Percentiles rank a stretch among this genome's conserved stretches.
Evolutionary conservation across 2,797 vertebrate species (phyloP).

Genomic region (Coregonus sp.): DNA sequence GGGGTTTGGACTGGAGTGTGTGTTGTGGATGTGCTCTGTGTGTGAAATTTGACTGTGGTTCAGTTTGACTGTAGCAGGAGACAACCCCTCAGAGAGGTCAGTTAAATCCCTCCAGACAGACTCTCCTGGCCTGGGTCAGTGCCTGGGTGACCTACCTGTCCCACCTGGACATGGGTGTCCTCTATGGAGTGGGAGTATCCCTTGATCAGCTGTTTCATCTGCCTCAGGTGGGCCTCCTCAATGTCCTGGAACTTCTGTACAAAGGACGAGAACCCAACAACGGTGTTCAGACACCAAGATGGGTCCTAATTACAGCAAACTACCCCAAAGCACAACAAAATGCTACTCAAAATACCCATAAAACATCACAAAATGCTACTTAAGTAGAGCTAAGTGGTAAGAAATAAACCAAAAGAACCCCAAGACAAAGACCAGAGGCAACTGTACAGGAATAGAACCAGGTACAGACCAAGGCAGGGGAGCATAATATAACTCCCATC

Average conservation of each 20-base stretch:
- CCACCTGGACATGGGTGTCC: slow-evolving; percentile 95
- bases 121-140: background rate
- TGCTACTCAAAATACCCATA: background rate
- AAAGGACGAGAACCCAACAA: background rate
- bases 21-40: background rate
- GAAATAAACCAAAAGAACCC: too few species aligned
- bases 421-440: too few species aligned
- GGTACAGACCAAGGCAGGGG: slow-evolving; percentile 21
- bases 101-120: too few species aligned
- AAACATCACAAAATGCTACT: background rate
- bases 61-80: background rate
- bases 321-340: background rate
- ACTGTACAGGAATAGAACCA: background rate
- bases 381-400: too few species aligned
- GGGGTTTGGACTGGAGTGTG: background rate
- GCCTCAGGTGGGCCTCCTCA: slow-evolving; percentile 86
- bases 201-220: slow-evolving; percentile 92
- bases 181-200: slow-evolving; percentile 92
- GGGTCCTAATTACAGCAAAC: background rate
- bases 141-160: slow-evolving; percentile 79
- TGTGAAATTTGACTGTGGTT: background rate
- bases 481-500: slow-evolving; percentile 7
- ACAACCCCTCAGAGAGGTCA: background rate
- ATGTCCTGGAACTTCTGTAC: slow-evolving; percentile 90
- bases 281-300: background rate